phyloP scores from a whole-genome alignment of 1,140 invertebrate genomes.

The Tetraneura akinire region DNA sequence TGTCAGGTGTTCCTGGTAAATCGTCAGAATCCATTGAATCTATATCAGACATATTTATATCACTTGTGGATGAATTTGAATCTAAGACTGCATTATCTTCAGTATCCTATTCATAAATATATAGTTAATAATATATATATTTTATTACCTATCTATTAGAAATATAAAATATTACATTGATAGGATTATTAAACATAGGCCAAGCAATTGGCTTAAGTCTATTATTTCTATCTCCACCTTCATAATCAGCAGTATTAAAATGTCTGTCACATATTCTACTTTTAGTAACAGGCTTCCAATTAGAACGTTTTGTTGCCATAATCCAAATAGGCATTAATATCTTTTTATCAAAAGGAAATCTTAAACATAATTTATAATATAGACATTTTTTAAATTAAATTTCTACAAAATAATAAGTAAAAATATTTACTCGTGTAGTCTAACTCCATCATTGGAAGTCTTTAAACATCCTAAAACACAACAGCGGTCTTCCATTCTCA shows the following conservation, averaged over 20 bases:
- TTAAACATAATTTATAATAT: neutral
- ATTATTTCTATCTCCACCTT: neutral
- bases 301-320: constrained; percentile 8
- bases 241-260: neutral
- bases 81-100: neutral
- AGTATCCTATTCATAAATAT: neutral
- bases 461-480: constrained; percentile 10
- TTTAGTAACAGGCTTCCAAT: neutral
- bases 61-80: neutral
- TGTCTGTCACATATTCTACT: neutral
- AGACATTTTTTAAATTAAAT: no score
- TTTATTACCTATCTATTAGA: no score
- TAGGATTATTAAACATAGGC: neutral
- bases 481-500: constrained; percentile 22
- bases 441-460: neutral
- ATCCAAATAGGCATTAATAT: neutral
- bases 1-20: neutral
- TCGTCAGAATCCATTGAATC: neutral
- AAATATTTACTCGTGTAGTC: constrained; percentile 1
- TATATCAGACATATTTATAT: neutral
- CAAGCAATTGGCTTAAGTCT: neutral
- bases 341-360: neutral
- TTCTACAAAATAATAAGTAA: neutral
- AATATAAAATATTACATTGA: neutral
- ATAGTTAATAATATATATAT: no score